Base-by-base conservation (phyloP, 2,797 vertebrate genomes). In the Bradypodion pumilum region DNA sequence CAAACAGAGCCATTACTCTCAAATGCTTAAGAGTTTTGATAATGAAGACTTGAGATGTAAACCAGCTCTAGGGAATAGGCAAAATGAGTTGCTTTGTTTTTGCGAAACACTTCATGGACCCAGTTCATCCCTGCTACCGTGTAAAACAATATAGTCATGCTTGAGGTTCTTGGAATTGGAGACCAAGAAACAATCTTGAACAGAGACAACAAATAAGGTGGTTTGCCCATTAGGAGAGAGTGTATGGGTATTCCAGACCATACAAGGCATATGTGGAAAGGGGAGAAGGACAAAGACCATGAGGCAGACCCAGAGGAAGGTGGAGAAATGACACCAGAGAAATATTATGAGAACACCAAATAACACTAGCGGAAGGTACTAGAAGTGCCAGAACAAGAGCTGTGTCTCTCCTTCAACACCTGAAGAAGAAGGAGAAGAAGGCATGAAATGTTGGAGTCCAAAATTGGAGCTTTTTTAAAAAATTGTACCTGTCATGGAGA, bases 11-110 rank as follows among this genome's bases (percentile, higher is more conserved):
- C 83, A 90, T 91, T 89, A 82, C 65, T 86, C 89, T 89, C 87
- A 90, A 56, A 5, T 35, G 46, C 2, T 35, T 63, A 88, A 87
- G 80, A 72, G 86, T 86, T 92, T 89, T 87, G 90, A 83, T 91
- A 90, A 90, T 63, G 79, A 89, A 78, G 78, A 25, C 83, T n/a
- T n/a, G 63, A 32, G 82, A 80, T 87, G 7, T 27, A 68, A 0
- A 0, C 81, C 8, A 72, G 78, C 85, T 87, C 89, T 29, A 49
- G 78, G 89, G 66, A 81, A 59, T 73, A 32, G 15, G 13, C 63
- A 81, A 86, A 89, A 59, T 86, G 70, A 76, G 77, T 76, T 86
- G 40, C 21, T 49, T 12, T 56, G 72, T 89, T 92, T 87, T 56
- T 83, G 88, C 72, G 0, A 0, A 27, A 49, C 29, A 2, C 83